Percentiles rank a stretch among this genome's conserved stretches.
phyloP scores from a whole-genome alignment of 1,140 invertebrate genomes.

The Gonioctena quinquepunctata region DNA sequence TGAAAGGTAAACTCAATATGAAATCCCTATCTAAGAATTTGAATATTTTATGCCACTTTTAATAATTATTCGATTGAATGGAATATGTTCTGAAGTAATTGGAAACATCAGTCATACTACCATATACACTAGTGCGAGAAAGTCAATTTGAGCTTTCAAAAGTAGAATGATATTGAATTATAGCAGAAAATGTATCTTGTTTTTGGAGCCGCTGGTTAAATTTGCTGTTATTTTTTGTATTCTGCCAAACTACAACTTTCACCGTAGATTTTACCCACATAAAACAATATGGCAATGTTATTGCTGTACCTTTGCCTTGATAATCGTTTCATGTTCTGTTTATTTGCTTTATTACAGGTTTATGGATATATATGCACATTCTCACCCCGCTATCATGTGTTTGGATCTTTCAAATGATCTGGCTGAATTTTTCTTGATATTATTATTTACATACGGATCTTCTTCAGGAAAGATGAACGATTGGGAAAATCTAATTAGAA shows the following conservation, averaged over 20 bases:
- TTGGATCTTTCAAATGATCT: not conserved
- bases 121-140: too few species aligned
- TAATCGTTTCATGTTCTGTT: not conserved
- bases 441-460: not conserved
- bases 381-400: not conserved
- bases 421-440: not conserved
- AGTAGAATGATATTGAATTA: too few species aligned
- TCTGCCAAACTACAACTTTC: not conserved
- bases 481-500: not conserved
- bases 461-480: not conserved
- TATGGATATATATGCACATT: not conserved
- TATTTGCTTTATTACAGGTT: not conserved
- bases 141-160: too few species aligned
- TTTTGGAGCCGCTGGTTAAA: not conserved
- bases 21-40: too few species aligned
- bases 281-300: not conserved
- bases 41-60: too few species aligned
- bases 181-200: too few species aligned
- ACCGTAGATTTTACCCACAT: too few species aligned
- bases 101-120: too few species aligned
- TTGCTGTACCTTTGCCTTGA: too few species aligned
- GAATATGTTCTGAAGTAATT: too few species aligned
- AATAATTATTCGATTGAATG: too few species aligned
- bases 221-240: not conserved
- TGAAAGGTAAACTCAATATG: too few species aligned